Evolutionary conservation across 2,797 vertebrate species (phyloP).

Genomic region (Manis javanica): DNA sequence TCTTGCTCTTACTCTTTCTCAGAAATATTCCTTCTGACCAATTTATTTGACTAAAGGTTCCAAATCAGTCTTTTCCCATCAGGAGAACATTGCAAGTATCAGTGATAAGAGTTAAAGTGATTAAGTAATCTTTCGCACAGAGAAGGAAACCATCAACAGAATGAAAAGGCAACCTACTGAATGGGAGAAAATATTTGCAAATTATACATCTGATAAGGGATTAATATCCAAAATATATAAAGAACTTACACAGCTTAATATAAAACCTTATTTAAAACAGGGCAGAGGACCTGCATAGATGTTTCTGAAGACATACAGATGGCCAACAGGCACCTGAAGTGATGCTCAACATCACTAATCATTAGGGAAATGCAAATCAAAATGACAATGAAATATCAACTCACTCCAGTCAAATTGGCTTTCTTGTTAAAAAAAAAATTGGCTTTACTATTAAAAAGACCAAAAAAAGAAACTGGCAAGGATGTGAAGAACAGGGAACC

Average conservation of each 20-base stretch:
- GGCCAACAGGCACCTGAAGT: neutral
- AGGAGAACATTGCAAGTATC: neutral
- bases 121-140: neutral
- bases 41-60: conserved; percentile 33
- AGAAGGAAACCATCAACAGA: neutral
- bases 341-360: neutral
- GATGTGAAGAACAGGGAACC: neutral
- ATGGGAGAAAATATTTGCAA: neutral
- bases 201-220: neutral
- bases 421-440: neutral
- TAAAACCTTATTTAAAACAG: neutral
- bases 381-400: neutral
- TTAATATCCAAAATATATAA: neutral
- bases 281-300: neutral
- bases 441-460: neutral
- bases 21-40: conserved; percentile 8
- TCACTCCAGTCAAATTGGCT: neutral
- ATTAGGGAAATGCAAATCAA: neutral
- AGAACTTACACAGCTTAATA: neutral
- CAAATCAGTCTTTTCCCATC: conserved; percentile 36
- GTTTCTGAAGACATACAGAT: neutral
- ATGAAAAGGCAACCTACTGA: neutral
- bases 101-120: neutral
- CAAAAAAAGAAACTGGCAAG: neutral
- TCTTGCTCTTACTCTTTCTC: neutral